phyloP scores from a whole-genome alignment of 2,797 vertebrate species.

The Coreius guichenoti region DNA sequence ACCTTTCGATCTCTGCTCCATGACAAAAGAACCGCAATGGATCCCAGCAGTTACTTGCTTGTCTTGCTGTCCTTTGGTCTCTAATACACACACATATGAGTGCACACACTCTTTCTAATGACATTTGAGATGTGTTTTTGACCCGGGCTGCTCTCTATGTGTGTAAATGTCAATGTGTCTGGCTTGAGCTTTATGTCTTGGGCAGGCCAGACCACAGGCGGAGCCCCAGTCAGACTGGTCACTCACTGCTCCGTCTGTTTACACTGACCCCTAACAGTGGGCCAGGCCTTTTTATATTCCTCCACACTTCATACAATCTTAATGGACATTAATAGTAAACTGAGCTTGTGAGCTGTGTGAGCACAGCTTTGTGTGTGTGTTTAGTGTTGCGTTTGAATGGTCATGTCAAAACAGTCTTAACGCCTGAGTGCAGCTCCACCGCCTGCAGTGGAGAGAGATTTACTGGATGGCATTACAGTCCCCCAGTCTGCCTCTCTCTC shows the following conservation, averaged over 20 bases:
- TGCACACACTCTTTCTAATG: constrained; percentile 23
- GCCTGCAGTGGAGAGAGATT: constrained; percentile 36
- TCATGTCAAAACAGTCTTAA: constrained; percentile 50
- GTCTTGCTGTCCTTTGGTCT: not conserved
- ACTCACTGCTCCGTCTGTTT: constrained; percentile 2
- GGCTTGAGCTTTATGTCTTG: constrained; percentile 1
- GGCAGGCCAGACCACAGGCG: constrained; percentile 17
- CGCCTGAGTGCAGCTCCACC: constrained; percentile 40
- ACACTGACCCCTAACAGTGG: constrained; percentile 26
- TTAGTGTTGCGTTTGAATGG: constrained; percentile 53
- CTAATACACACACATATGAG: not conserved
- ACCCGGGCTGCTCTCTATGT: constrained; percentile 8
- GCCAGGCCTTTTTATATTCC: not conserved
- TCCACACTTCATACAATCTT: constrained; percentile 30
- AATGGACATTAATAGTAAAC: constrained; percentile 48
- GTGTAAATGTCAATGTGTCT: constrained; percentile 51
- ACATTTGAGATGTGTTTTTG: constrained; percentile 49
- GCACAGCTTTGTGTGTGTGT: constrained; percentile 51
- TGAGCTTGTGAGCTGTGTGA: constrained; percentile 35
- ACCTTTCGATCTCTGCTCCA: not conserved
- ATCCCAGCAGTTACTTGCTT: not conserved
- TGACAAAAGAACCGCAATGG: constrained; percentile 8
- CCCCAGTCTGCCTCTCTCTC: not conserved
- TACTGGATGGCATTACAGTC: constrained; percentile 29
- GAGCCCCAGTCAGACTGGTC: constrained; percentile 9